These are phyloP conservation scores for Trichogramma pretiosum DNA, from an alignment of 1,140 invertebrate species.

Conservation along the genomic window DNA sequence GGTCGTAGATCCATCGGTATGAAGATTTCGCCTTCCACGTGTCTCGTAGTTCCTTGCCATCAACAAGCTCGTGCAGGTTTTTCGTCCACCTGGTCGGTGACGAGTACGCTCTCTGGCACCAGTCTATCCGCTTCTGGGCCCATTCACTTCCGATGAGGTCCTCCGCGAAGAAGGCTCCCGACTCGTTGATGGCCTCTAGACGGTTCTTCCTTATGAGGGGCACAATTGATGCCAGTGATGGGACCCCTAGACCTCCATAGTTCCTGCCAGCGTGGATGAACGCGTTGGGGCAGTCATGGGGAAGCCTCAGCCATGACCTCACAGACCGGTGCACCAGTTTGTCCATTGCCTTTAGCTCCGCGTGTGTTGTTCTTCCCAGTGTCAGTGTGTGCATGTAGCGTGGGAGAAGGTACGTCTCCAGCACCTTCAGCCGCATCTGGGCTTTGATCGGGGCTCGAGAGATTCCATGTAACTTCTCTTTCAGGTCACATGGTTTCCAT, in stretches of 20 bases:
- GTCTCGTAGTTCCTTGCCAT: background rate
- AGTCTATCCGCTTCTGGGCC: background rate
- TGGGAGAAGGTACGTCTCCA: background rate
- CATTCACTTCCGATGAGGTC: background rate
- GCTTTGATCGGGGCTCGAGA: constrained; percentile 30
- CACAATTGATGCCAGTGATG: background rate
- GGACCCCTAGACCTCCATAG: constrained; percentile 22
- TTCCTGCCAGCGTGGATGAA: constrained; percentile 20
- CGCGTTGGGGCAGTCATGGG: constrained; percentile 13
- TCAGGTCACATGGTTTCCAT: constrained; percentile 26
- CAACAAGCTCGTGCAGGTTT: background rate
- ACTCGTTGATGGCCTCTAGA: background rate
- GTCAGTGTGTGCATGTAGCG: background rate
- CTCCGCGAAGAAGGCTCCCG: too few species aligned
- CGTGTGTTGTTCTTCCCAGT: background rate
- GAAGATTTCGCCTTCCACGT: background rate
- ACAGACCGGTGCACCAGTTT: constrained; percentile 18
- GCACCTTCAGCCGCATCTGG: constrained; percentile 21
- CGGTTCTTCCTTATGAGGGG: background rate
- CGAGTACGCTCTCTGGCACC: background rate
- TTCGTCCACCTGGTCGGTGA: background rate
- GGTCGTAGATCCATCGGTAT: background rate
- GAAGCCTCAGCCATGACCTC: constrained; percentile 19
- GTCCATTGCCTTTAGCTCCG: background rate
- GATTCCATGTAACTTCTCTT: constrained; percentile 17